These are phyloP conservation scores for Phortica magna DNA, from an alignment of 2,888 invertebrate genomes.

Conservation along the genomic window DNA sequence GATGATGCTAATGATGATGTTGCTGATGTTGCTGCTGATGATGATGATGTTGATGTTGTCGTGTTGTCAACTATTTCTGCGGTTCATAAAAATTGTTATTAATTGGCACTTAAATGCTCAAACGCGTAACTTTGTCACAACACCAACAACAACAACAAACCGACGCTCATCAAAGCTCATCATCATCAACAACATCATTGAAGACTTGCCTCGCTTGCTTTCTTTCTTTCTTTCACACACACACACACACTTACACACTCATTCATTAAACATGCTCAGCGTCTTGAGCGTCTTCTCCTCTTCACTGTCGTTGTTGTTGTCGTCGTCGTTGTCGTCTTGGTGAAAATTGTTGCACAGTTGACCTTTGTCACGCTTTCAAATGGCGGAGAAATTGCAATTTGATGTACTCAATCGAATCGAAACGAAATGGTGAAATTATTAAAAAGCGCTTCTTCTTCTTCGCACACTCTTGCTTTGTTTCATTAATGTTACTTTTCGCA, in stretches of 20 bases:
- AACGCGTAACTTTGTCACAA: slow-evolving; percentile 71
- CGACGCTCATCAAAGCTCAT: background rate
- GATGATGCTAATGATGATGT: slow-evolving; percentile 13
- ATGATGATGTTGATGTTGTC: slow-evolving; percentile 47
- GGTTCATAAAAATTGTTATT: slow-evolving; percentile 78
- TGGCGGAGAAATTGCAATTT: slow-evolving; percentile 27
- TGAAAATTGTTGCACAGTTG: slow-evolving; percentile 26
- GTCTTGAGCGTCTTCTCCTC: too few relatives aligned
- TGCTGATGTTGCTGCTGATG: slow-evolving; percentile 38
- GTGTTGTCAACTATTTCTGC: slow-evolving; percentile 78
- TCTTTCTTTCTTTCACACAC: background rate
- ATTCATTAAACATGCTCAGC: slow-evolving; percentile 16
- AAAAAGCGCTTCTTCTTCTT: background rate
- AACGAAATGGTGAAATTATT: background rate
- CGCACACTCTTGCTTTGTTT: background rate
- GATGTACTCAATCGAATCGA: slow-evolving; percentile 18
- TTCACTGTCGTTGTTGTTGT: background rate
- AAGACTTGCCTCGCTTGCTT: background rate
- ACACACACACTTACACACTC: background rate
- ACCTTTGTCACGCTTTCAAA: slow-evolving; percentile 28
- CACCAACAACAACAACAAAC: slow-evolving; percentile 16
- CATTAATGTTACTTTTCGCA: background rate
- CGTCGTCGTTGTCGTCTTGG: slow-evolving; percentile 6
- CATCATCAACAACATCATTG: slow-evolving; percentile 1
- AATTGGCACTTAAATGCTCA: slow-evolving; percentile 78